Percentiles rank a stretch among this genome's conserved stretches.
Conservation (phyloP, 2,797 vertebrate species). For the Eremophila alpestris region DNA sequence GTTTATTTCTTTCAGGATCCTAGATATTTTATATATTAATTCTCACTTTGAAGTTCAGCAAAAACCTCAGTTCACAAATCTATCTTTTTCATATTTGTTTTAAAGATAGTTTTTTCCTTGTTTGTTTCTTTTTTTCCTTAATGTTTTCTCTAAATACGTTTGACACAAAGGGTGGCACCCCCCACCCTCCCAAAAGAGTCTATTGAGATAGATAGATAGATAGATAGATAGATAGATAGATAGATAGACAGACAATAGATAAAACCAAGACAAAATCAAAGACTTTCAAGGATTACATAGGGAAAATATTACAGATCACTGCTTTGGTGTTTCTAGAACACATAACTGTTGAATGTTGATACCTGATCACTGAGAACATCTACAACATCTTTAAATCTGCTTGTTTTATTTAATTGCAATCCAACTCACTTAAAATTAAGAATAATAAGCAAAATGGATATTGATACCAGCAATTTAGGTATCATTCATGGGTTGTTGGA, state of each 20-base stretch:
- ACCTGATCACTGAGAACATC: constrained; percentile 19
- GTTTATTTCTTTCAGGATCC: constrained; percentile 40
- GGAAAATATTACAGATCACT: constrained; percentile 12
- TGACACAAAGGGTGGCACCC: neutral
- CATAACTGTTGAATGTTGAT: constrained; percentile 27
- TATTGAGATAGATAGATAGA: neutral
- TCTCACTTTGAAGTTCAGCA: constrained; percentile 30
- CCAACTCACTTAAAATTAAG: constrained; percentile 21
- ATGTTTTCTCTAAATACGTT: neutral
- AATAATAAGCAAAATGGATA: neutral
- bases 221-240: neutral
- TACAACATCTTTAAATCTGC: constrained; percentile 32
- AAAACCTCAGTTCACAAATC: neutral
- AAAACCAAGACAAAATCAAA: neutral
- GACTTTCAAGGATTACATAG: neutral
- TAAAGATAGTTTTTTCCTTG: neutral
- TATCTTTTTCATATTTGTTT: neutral
- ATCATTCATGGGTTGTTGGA: neutral
- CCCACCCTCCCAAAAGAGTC: neutral
- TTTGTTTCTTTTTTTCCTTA: neutral
- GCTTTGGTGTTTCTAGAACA: neutral
- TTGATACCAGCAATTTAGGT: neutral
- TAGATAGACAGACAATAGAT: neutral
- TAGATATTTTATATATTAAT: constrained; percentile 9
- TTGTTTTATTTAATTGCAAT: constrained; percentile 67